Base-by-base conservation (phyloP, 2,888 invertebrate genomes). In the Epiperipatus broadwayi region DNA sequence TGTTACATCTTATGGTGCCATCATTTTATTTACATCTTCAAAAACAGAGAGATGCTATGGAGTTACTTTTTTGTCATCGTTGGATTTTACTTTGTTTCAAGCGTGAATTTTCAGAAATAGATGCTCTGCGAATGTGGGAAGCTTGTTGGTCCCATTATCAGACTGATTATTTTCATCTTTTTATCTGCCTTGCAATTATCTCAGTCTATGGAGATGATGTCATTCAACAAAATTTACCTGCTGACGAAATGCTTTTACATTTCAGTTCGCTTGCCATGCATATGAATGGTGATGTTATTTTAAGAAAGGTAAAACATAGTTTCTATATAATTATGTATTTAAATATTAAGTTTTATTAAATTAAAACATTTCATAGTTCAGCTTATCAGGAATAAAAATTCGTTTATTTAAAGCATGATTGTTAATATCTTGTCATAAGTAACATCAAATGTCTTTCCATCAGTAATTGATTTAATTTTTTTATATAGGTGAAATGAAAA, bases 131-230 rank as follows among this genome's bases (percentile, higher is more conserved):
- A 21, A 85, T 89, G 77, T 89, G 87, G 87, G 85, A 91, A 63
- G 79, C 87, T 2, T 93, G 91, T 61, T 93, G 93, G 93, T 78
- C 87, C 1, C 85, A 85, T 63, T 89, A 85, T 59, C 72, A 87
- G 54, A 91, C 91, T 0, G 84, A 87, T 58, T 87, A 87, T 59
- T 93, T 93, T 64, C 89, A 93, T 55, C 65, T 93, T 52, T 93
- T 93, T 61, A 68, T 93, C 40, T 87, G 87, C 55, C 68, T 87
- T 48, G 81, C 91, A 39, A 87, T 93, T 51, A 76, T 91, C 44
- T 78, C 79, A 28, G 80, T 87, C 21, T 93, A 91, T 55, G 66
- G 66, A 4, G 84, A 84, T 52, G 65, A 67, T 49, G 84, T 91
- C 38, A 78, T 89, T 46, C 79, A 83, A 21, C 89, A 91, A 62